Percentiles rank a stretch among this genome's conserved stretches.
Evolutionary conservation across 2,797 vertebrate genomes (phyloP).

Genomic region (Merluccius polli): DNA sequence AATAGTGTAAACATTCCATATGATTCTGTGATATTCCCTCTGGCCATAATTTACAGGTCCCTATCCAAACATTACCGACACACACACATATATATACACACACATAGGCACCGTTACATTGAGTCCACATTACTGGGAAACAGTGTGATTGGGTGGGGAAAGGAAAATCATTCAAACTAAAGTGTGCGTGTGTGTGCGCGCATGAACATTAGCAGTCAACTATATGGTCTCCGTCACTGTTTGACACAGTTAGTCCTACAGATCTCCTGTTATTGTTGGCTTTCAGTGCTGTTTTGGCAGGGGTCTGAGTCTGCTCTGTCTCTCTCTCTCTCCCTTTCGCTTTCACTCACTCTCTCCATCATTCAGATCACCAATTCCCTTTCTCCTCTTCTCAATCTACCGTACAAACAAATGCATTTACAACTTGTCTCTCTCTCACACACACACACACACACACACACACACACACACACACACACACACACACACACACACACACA

Average conservation of each 20-base stretch:
- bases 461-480: slow-evolving; percentile 13
- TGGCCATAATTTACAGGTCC: slow-evolving; percentile 42
- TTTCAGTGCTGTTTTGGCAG: slow-evolving; percentile 42
- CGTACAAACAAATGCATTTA: slow-evolving; percentile 5
- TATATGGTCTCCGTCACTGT: slow-evolving; percentile 43
- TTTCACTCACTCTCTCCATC: slow-evolving; percentile 17
- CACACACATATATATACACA: slow-evolving; percentile 6
- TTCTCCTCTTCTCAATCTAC: not conserved
- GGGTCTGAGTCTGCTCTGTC: slow-evolving; percentile 33
- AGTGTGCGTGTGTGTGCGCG: slow-evolving; percentile 14
- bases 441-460: slow-evolving; percentile 13
- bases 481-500: slow-evolving; percentile 18
- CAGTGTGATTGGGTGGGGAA: slow-evolving; percentile 11
- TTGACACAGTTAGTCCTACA: slow-evolving; percentile 42
- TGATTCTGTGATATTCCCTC: slow-evolving; percentile 40
- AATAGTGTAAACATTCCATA: slow-evolving; percentile 25
- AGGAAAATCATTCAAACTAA: slow-evolving; percentile 14
- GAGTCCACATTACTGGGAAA: slow-evolving; percentile 8
- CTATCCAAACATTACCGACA: slow-evolving; percentile 30
- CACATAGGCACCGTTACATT: slow-evolving; percentile 1
- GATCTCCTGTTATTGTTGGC: slow-evolving; percentile 66
- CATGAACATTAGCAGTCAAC: slow-evolving; percentile 34
- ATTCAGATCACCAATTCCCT: not conserved
- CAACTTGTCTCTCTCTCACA: slow-evolving; percentile 5
- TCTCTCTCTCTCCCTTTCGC: slow-evolving; percentile 24